A percentile compares a stretch with the other conserved stretches of the same genome.
These are phyloP conservation scores for Kryptopterus vitreolus DNA, from an alignment of 2,797 vertebrate genomes.

Conservation along the genomic window DNA sequence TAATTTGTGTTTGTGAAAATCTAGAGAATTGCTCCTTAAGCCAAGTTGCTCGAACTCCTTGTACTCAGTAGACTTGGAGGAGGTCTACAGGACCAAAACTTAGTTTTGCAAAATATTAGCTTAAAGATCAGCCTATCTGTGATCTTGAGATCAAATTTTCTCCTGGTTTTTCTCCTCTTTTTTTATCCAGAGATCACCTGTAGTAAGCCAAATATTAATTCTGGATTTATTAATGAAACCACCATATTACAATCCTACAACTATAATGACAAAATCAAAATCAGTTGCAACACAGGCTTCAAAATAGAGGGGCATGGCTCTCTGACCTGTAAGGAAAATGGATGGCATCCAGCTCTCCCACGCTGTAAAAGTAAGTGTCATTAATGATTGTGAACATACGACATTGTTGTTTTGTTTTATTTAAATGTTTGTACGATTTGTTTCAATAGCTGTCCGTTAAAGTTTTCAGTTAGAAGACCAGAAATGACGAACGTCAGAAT, in stretches of 20 bases:
- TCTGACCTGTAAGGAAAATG: slow-evolving; percentile 31
- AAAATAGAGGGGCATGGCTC: rapidly evolving
- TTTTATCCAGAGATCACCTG: slow-evolving; percentile 27
- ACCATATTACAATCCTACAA: neutral
- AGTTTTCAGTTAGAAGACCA: too few relatives aligned
- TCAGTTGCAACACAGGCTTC: slow-evolving; percentile 4
- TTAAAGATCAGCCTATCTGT: neutral
- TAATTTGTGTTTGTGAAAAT: neutral
- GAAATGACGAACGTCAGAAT: too few relatives aligned
- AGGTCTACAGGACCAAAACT: neutral
- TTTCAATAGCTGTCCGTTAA: too few relatives aligned
- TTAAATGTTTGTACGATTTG: too few relatives aligned
- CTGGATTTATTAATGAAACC: neutral
- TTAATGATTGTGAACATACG: neutral
- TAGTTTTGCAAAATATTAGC: neutral
- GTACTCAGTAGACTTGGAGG: neutral
- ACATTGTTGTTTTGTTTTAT: neutral
- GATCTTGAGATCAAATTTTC: too few relatives aligned
- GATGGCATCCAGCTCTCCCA: slow-evolving; percentile 32
- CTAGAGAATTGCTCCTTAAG: neutral
- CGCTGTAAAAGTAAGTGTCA: slow-evolving; percentile 33
- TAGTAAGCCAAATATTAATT: neutral
- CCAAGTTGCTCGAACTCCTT: neutral
- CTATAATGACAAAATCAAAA: neutral
- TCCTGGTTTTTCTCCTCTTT: neutral